These are phyloP conservation scores for Artemia sp. DNA, from an alignment of 2,888 invertebrate genomes.

Conservation along the genomic window DNA sequence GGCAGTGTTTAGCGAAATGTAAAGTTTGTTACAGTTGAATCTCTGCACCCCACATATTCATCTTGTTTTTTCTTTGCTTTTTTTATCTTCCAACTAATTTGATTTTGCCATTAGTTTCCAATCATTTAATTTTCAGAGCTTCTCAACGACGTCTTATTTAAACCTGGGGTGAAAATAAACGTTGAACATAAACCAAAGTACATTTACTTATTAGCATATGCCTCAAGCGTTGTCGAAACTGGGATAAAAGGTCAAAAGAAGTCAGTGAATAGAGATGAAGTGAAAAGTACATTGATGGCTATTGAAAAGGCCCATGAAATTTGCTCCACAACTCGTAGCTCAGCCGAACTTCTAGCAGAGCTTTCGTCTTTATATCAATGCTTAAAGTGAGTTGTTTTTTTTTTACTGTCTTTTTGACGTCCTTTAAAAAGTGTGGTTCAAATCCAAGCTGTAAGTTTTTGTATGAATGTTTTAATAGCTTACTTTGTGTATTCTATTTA, in stretches of 20 bases:
- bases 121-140: conserved; percentile 44
- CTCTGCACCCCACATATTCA: no score
- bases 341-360: conserved; percentile 82
- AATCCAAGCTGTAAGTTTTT: neutral
- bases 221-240: conserved; percentile 79
- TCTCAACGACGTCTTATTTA: conserved; percentile 79
- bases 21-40: no score
- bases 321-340: conserved; percentile 74
- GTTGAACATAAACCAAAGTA: conserved; percentile 95
- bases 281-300: conserved; percentile 74
- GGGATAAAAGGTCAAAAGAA: conserved; percentile 38
- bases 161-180: conserved; percentile 80
- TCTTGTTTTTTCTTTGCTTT: no score
- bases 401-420: neutral
- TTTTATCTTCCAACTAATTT: no score
- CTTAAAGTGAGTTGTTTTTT: conserved; percentile 44
- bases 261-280: conserved; percentile 62
- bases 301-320: conserved; percentile 84
- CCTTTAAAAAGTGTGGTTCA: neutral
- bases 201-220: conserved; percentile 80
- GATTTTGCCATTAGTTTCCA: no score
- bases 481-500: no score
- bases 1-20: no score
- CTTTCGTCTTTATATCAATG: conserved; percentile 74
- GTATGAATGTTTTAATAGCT: neutral